These are phyloP conservation scores for Melanotaenia nigrans DNA, from an alignment of 2,797 vertebrate genomes.

Conservation along the genomic window DNA sequence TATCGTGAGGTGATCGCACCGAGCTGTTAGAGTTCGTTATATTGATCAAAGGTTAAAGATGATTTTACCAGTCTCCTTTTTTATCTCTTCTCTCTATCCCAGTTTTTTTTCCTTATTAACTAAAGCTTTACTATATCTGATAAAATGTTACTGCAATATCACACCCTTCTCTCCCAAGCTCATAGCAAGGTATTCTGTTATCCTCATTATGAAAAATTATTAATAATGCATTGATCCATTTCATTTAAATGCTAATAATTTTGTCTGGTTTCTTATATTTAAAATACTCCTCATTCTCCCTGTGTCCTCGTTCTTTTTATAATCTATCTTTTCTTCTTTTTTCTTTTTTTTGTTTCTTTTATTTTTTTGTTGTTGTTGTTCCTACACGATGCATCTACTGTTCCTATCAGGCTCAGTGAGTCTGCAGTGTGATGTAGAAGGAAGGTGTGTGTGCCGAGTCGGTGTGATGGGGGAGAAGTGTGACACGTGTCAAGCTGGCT, in stretches of 20 bases:
- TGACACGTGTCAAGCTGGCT: slow-evolving; percentile 87
- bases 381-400: neutral
- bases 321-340: neutral
- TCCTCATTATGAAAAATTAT: slow-evolving; percentile 21
- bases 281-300: too few species aligned
- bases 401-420: slow-evolving; percentile 81
- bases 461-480: slow-evolving; percentile 90
- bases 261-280: neutral
- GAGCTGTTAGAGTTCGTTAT: slow-evolving; percentile 61
- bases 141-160: slow-evolving; percentile 30
- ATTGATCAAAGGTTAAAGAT: slow-evolving; percentile 61
- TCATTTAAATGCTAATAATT: slow-evolving; percentile 14
- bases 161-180: slow-evolving; percentile 15
- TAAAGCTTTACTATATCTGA: slow-evolving; percentile 40
- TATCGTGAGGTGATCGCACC: slow-evolving; percentile 30
- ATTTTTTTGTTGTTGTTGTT: neutral
- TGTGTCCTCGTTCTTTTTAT: neutral
- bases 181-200: slow-evolving; percentile 30
- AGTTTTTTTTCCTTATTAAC: slow-evolving; percentile 64
- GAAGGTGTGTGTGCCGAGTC: slow-evolving; percentile 85
- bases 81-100: slow-evolving; percentile 36
- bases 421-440: slow-evolving; percentile 84
- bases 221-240: slow-evolving; percentile 38
- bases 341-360: neutral
- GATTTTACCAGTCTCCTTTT: slow-evolving; percentile 45